These are phyloP conservation scores for Sphaerolaimus hirsutus DNA, from an alignment of 2,888 invertebrate species.

Conservation along the genomic window DNA sequence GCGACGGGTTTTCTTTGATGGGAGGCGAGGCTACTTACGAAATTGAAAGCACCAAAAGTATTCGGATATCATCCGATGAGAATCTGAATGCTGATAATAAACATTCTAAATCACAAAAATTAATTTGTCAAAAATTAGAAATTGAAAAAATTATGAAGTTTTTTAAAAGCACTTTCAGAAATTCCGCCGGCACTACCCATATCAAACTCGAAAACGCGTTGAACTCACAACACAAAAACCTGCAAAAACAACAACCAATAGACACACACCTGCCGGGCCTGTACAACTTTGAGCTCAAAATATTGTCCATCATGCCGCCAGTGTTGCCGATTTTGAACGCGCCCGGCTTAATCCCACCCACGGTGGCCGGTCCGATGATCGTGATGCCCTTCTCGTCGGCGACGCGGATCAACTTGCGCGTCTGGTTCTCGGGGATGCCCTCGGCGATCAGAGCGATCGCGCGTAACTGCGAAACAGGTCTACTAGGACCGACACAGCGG, in stretches of 20 bases:
- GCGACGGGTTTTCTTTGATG: conserved; percentile 15
- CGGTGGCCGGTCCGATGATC: conserved; percentile 45
- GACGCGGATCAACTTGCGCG: conserved; percentile 53
- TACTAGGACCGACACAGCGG: too few relatives aligned
- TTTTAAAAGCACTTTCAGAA: too few relatives aligned
- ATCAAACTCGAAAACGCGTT: too few relatives aligned
- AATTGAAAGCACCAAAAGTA: too few relatives aligned
- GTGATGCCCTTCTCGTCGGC: conserved; percentile 51
- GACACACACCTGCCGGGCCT: conserved; percentile 47
- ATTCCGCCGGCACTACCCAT: too few relatives aligned
- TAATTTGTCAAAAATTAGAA: too few relatives aligned
- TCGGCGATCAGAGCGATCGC: conserved; percentile 95
- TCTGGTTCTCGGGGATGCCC: conserved; percentile 95
- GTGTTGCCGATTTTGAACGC: conserved; percentile 92
- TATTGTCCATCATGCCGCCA: conserved; percentile 98
- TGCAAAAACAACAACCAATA: background rate
- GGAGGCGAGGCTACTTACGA: too few relatives aligned
- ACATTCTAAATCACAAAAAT: too few relatives aligned
- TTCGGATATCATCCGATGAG: too few relatives aligned
- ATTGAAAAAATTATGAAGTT: too few relatives aligned
- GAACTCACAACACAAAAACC: too few relatives aligned
- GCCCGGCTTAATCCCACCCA: conserved; percentile 92
- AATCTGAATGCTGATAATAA: too few relatives aligned
- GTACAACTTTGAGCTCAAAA: conserved; percentile 82
- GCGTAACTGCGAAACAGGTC: conserved; percentile 48